Evolutionary conservation across 2,113 vertebrate genomes (phyloP).

Genomic region (Centropus unirufus): DNA sequence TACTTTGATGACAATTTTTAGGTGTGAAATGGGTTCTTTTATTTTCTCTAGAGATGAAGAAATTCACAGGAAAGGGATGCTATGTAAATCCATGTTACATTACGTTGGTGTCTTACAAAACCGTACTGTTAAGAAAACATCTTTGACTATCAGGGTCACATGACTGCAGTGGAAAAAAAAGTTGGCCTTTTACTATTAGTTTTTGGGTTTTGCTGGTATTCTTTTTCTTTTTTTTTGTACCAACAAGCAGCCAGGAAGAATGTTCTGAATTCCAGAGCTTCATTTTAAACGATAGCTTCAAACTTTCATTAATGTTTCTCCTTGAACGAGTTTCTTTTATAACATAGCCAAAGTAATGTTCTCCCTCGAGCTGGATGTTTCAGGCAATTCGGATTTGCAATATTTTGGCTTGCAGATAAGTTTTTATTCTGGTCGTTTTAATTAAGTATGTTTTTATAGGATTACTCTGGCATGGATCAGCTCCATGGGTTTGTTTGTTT

Average conservation of each 20-base stretch:
- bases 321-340: background rate
- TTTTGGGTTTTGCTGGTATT: too few relatives aligned
- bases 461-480: background rate
- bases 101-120: background rate
- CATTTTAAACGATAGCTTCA: background rate
- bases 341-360: background rate
- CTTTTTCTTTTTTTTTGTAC: background rate
- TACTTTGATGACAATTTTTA: background rate
- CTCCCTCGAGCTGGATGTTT: background rate
- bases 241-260: background rate
- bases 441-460: background rate
- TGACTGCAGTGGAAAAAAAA: background rate
- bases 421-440: slow-evolving; percentile 16
- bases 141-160: background rate
- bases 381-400: background rate
- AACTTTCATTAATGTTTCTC: background rate
- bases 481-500: background rate
- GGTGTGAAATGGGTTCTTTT: background rate
- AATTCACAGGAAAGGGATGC: background rate
- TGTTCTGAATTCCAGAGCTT: background rate
- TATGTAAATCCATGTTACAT: background rate
- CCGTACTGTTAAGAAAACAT: background rate
- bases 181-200: background rate
- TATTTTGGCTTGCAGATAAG: background rate
- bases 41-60: background rate